Evolutionary conservation across 2,113 vertebrate genomes (phyloP).

Genomic region (Romanogobio albipinnatus): DNA sequence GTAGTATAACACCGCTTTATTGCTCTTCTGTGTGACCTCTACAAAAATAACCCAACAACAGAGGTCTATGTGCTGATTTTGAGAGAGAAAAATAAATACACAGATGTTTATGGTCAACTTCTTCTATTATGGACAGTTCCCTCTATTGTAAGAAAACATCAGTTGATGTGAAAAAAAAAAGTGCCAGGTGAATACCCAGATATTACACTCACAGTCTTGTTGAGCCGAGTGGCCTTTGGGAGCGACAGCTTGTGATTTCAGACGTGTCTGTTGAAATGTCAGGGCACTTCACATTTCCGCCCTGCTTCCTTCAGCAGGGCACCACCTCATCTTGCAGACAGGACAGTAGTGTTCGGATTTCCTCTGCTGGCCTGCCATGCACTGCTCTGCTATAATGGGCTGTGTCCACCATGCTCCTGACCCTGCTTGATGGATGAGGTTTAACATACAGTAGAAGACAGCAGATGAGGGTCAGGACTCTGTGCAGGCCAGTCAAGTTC

Average conservation of each 20-base stretch:
- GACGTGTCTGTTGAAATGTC: conserved; percentile 56
- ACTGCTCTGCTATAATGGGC: conserved; percentile 3
- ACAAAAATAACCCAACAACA: background rate
- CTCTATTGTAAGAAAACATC: conserved; percentile 19
- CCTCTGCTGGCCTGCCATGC: conserved; percentile 29
- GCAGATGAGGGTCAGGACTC: background rate
- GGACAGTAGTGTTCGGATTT: conserved; percentile 45
- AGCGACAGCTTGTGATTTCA: conserved; percentile 48
- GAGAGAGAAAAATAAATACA: background rate
- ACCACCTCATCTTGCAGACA: conserved; percentile 49
- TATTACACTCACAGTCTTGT: conserved; percentile 34
- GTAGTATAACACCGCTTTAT: background rate
- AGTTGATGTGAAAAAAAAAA: conserved; percentile 34
- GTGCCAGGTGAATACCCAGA: conserved; percentile 28
- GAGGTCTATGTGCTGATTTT: background rate
- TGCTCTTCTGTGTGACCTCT: background rate
- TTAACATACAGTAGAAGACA: conserved; percentile 20
- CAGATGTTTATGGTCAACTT: background rate
- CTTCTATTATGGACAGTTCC: background rate
- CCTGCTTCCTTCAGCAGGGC: conserved; percentile 46
- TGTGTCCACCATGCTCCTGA: conserved; percentile 18
- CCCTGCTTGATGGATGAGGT: conserved; percentile 18
- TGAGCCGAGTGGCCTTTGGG: conserved; percentile 54
- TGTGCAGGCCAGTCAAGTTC: too few relatives aligned
- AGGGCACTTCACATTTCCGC: conserved; percentile 58